Conservation (phyloP, 2,113 vertebrate genomes). For the Asarcornis scutulata region DNA sequence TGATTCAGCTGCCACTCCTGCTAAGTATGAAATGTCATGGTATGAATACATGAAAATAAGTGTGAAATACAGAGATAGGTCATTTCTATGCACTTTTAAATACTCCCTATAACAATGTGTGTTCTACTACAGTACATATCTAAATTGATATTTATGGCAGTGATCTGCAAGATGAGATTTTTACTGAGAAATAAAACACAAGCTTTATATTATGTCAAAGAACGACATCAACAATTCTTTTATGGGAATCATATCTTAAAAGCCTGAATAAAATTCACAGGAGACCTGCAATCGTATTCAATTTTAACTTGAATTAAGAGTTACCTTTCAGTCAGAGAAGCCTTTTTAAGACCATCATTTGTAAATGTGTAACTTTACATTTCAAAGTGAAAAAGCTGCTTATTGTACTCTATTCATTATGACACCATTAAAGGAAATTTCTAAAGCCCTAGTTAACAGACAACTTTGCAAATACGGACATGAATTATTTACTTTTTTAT, state of each 20-base stretch:
- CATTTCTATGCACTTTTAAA: not conserved
- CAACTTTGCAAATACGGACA: not conserved
- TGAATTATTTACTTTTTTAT: not conserved
- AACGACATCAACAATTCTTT: constrained; percentile 24
- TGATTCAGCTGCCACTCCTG: not conserved
- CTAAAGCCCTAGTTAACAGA: not conserved
- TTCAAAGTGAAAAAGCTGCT: not conserved
- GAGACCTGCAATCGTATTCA: not conserved
- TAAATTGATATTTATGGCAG: constrained; percentile 3
- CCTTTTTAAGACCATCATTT: not conserved
- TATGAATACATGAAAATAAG: not conserved
- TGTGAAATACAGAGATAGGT: not conserved
- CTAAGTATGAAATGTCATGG: not conserved
- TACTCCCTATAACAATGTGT: not conserved
- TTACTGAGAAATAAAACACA: constrained; percentile 34
- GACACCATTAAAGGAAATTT: not conserved
- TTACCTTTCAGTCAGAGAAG: not conserved
- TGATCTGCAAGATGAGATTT: constrained; percentile 42
- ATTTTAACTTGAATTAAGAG: constrained; percentile 25
- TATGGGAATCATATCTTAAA: constrained; percentile 31
- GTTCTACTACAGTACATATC: not conserved
- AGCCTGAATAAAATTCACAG: constrained; percentile 2
- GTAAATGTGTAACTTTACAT: not conserved
- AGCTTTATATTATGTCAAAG: not conserved
- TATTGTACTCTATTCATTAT: not conserved